These are phyloP conservation scores for Myoxocephalus aenaeus DNA, from an alignment of 2,797 vertebrate genomes.

Conservation along the genomic window DNA sequence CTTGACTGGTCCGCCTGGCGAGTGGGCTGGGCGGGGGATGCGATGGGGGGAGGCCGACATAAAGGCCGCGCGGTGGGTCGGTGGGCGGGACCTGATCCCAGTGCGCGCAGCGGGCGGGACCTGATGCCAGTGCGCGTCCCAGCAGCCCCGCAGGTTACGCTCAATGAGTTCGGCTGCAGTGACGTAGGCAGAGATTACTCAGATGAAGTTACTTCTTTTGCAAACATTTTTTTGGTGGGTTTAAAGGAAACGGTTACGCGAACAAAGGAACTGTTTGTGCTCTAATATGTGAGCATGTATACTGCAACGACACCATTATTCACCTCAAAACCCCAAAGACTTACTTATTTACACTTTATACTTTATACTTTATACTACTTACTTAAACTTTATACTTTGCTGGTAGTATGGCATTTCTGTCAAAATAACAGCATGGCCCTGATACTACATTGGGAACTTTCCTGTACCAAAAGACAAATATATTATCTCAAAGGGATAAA, in stretches of 20 bases:
- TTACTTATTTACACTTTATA: too few species aligned
- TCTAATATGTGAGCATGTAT: too few species aligned
- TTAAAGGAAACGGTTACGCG: background rate
- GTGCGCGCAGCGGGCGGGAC: background rate
- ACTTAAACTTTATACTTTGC: too few species aligned
- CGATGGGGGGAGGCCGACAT: too few species aligned
- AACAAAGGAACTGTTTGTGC: background rate
- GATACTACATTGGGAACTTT: background rate
- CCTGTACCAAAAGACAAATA: background rate
- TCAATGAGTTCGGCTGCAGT: background rate
- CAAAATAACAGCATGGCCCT: too few species aligned
- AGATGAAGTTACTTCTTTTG: background rate
- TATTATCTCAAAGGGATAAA: background rate
- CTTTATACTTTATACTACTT: too few species aligned
- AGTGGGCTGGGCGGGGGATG: constrained; percentile 39
- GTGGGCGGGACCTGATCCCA: constrained; percentile 6
- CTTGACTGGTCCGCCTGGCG: constrained; percentile 5
- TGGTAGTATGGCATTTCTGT: too few species aligned
- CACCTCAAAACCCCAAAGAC: too few species aligned
- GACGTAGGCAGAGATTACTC: background rate
- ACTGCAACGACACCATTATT: too few species aligned
- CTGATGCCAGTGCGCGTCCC: background rate
- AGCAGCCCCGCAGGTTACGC: background rate
- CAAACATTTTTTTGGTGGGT: background rate
- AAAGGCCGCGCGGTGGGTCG: too few species aligned